These are phyloP conservation scores for Drosophila chauvacae DNA, from an alignment of 1,140 invertebrate species.

Conservation along the genomic window DNA sequence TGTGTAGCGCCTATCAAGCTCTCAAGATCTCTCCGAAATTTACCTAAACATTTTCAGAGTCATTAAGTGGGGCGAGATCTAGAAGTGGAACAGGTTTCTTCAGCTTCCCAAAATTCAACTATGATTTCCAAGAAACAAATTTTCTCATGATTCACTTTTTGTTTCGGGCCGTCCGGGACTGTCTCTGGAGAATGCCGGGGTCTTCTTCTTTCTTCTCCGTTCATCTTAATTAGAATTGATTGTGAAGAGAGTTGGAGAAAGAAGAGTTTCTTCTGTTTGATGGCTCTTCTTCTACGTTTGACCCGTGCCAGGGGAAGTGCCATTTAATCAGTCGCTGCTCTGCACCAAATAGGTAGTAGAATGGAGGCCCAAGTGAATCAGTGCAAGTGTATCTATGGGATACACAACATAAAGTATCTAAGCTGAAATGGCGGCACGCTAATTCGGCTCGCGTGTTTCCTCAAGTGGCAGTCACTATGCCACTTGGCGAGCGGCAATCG, in stretches of 20 bases:
- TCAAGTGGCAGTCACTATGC: constrained; percentile 81
- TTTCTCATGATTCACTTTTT: constrained; percentile 71
- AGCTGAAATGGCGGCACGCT: constrained; percentile 74
- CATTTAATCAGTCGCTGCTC: constrained; percentile 62
- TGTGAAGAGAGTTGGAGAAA: constrained; percentile 38
- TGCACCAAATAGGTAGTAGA: constrained; percentile 21
- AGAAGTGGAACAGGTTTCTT: constrained; percentile 46
- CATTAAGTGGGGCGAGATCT: constrained; percentile 55
- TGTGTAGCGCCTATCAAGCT: constrained; percentile 58
- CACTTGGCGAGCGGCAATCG: constrained; percentile 78
- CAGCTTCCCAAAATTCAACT: constrained; percentile 70
- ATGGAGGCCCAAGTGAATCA: constrained; percentile 47
- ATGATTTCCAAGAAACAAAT: constrained; percentile 73
- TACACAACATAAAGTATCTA: constrained; percentile 65
- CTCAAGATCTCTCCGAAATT: constrained; percentile 45
- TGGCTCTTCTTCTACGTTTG: constrained; percentile 35
- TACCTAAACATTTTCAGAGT: constrained; percentile 59
- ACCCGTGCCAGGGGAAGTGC: constrained; percentile 72
- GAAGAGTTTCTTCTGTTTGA: constrained; percentile 24
- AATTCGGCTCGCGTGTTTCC: constrained; percentile 82
- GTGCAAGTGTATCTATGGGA: constrained; percentile 66
- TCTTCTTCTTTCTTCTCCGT: constrained; percentile 21
- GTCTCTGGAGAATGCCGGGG: constrained; percentile 1
- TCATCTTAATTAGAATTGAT: constrained; percentile 71
- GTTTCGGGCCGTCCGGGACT: constrained; percentile 11